Evolutionary conservation across 2,888 invertebrate species (phyloP).

Genomic region (Lasiommata megera): DNA sequence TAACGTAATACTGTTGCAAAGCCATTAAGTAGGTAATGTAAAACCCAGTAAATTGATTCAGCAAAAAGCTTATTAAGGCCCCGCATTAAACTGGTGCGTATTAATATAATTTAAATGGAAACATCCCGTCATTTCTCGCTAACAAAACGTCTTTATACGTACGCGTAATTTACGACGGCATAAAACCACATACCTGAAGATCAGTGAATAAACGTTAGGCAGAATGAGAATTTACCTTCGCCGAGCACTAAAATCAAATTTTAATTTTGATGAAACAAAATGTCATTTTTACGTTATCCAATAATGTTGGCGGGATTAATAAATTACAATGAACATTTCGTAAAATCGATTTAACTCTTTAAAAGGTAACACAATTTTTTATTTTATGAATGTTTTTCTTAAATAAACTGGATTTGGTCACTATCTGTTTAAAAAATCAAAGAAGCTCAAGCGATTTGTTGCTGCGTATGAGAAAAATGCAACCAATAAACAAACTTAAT

Average conservation of each 20-base stretch:
- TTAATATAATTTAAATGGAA: conserved; percentile 75
- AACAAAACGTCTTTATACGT: conserved; percentile 76
- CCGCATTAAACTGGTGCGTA: conserved; percentile 53
- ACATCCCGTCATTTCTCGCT: conserved; percentile 54
- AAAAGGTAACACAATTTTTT: too few species aligned
- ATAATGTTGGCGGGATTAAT: background rate
- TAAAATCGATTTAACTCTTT: background rate
- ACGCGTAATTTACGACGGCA: conserved; percentile 65
- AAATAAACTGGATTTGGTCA: too few species aligned
- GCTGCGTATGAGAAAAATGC: too few species aligned
- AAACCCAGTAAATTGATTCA: conserved; percentile 57
- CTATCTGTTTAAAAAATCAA: too few species aligned
- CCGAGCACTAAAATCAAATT: conserved; percentile 8
- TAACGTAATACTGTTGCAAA: conserved; percentile 20
- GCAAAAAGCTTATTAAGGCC: conserved; percentile 59
- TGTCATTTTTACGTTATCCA: conserved; percentile 3
- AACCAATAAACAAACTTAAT: too few species aligned
- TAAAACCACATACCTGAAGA: conserved; percentile 71
- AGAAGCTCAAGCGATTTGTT: too few species aligned
- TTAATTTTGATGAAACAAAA: background rate
- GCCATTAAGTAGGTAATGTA: conserved; percentile 12
- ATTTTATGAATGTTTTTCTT: too few species aligned
- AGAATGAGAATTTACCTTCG: conserved; percentile 15
- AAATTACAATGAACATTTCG: background rate
- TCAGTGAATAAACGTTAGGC: conserved; percentile 56